phyloP scores from a whole-genome alignment of 2,113 vertebrate genomes.

The Perccottus glenii region DNA sequence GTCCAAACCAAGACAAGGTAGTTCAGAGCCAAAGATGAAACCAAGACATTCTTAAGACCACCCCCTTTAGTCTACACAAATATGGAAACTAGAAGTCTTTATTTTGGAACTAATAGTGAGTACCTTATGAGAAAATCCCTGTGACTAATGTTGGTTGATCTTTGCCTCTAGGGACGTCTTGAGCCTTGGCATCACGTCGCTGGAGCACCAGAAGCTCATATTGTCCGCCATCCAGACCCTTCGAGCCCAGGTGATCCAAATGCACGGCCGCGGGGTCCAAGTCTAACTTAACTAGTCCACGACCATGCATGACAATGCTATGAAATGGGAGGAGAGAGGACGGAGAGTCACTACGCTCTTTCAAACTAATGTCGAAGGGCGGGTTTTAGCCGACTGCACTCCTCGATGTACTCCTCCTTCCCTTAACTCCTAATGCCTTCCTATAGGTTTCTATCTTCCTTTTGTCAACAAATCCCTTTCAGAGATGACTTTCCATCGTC shows the following conservation, averaged over 20 bases:
- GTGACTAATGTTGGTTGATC: background rate
- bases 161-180: conserved; percentile 84
- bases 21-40: too few species aligned
- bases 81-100: too few species aligned
- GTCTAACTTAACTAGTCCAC: conserved; percentile 73
- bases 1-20: too few species aligned
- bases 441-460: conserved; percentile 42
- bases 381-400: conserved; percentile 34
- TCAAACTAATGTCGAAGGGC: conserved; percentile 34
- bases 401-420: conserved; percentile 45
- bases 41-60: too few species aligned
- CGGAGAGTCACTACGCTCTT: conserved; percentile 29
- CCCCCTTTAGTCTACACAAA: too few species aligned
- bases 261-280: conserved; percentile 92
- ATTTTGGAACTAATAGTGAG: too few species aligned
- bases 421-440: conserved; percentile 52
- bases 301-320: background rate
- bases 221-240: conserved; percentile 89
- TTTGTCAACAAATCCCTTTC: conserved; percentile 23
- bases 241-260: conserved; percentile 89
- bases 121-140: too few species aligned
- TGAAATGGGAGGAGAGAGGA: conserved; percentile 8
- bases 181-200: conserved; percentile 88
- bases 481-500: conserved; percentile 17
- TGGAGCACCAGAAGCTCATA: conserved; percentile 89